These are phyloP conservation scores for Tupaia chinensis DNA, from an alignment of 2,113 vertebrate species.

Conservation along the genomic window DNA sequence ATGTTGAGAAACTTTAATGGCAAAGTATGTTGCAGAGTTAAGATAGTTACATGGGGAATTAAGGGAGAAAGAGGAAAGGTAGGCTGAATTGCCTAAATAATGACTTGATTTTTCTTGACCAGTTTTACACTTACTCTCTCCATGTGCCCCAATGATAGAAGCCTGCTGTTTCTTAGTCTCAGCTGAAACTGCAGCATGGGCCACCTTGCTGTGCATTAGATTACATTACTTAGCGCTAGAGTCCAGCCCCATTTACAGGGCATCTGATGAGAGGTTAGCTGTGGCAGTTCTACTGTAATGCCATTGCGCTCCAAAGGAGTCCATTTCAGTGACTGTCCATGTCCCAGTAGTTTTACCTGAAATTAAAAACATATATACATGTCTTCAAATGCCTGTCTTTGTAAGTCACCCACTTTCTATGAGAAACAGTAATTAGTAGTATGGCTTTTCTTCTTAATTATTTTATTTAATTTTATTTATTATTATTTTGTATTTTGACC, in stretches of 20 bases:
- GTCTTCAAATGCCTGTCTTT: background rate
- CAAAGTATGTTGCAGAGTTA: background rate
- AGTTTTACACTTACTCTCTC: background rate
- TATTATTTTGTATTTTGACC: too few relatives aligned
- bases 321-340: constrained; percentile 90
- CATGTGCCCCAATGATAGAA: background rate
- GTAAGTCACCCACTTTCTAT: background rate
- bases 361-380: constrained; percentile 68
- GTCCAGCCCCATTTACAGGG: constrained; percentile 96
- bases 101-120: background rate
- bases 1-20: background rate
- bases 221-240: constrained; percentile 88
- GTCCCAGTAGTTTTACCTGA: constrained; percentile 92
- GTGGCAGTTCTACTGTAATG: constrained; percentile 89
- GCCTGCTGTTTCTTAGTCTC: background rate
- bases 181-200: background rate
- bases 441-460: too few relatives aligned
- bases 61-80: background rate
- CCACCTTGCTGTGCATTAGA: constrained; percentile 34
- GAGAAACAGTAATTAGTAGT: background rate
- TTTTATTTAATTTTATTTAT: too few relatives aligned
- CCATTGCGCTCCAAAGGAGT: constrained; percentile 86
- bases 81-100: background rate
- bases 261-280: constrained; percentile 87
- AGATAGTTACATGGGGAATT: background rate